Evolutionary conservation across 2,888 invertebrate species (phyloP), one percentile per base, ranked within the genome.

Genomic region (Cepaea hortensis): DNA sequence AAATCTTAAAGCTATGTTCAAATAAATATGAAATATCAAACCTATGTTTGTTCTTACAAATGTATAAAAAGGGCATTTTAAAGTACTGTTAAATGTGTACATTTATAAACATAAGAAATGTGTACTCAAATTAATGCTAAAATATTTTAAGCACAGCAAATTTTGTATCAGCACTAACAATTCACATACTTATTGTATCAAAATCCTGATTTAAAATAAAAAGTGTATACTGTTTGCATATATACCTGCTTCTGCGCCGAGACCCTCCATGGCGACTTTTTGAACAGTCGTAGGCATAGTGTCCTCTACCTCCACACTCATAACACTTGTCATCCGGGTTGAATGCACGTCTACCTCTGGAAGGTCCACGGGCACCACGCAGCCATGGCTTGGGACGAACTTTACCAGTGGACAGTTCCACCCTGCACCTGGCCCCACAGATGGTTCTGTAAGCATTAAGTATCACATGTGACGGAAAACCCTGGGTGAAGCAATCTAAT

Each of bases 291-390:
- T 98, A 96, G 84, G 98, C 98, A 94, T 98, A 98, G 94, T 98
- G 98, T 13, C 98, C 98, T 89, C 97, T 96, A 92, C 97, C 98
- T 70, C 98, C 98, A 95, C 98, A 98, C 93, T 98, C 98, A 94
- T 98, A 98, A 95, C 98, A 98, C 89, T 97, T 96, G 95, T 98
- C 98, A 92, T 98, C 97, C 15, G 97, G 97, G 91, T 98, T 97
- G 93, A 97, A 97, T 46, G 97, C 97, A 81, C 96, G 89, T 15
- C 92, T 76, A 70, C 88, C 87, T 65, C 90, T 81, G 0, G 89
- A 85, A 13, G 90, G 87, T 0, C 91, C 91, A n/a, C 93, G 88
- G 0, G 91, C 91, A 35, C 77, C 77, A 62, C 93, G n/a, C 85
- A 91, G 86, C 94, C 93, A 92, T 35, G 93, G 93, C 89, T 93